phyloP scores from a whole-genome alignment of 2,113 vertebrate genomes.

The Ciconia stormi region DNA sequence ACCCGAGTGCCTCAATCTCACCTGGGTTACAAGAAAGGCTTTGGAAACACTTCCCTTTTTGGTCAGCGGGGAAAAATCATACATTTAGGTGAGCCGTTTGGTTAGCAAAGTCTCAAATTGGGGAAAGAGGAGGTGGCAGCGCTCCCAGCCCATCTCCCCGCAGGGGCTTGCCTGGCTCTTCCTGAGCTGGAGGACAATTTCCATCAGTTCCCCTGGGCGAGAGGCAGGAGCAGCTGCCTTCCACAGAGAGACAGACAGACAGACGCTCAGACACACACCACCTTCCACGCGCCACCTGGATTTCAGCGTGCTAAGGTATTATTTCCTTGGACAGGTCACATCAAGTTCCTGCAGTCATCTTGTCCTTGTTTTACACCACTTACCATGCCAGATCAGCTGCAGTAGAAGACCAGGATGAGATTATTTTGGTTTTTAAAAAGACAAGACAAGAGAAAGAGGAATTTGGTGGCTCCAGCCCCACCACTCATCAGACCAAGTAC shows the following conservation, averaged over 20 bases:
- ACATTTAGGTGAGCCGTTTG: fast-evolving
- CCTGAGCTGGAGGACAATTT: not conserved
- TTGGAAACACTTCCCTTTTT: not conserved
- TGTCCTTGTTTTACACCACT: not conserved
- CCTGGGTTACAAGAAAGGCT: not conserved
- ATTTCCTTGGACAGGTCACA: not conserved
- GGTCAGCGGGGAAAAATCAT: not conserved
- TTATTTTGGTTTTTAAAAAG: not conserved
- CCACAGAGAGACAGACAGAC: not conserved
- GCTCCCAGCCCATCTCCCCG: not conserved
- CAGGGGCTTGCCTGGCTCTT: not conserved
- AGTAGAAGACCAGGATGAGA: not conserved
- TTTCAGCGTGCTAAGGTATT: not conserved
- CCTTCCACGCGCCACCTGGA: not conserved
- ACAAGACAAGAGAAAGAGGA: not conserved
- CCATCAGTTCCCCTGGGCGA: not conserved
- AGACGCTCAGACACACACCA: not conserved
- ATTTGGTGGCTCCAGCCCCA: not conserved
- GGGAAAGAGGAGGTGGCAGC: not conserved
- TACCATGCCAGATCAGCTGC: not conserved
- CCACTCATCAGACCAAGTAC: not conserved
- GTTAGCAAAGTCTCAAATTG: not conserved
- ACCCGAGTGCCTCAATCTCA: not conserved
- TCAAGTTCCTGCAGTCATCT: not conserved
- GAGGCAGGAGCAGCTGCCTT: not conserved